Evolutionary conservation across 1,140 invertebrate species (phyloP).

Genomic region (Drosophila athabasca): DNA sequence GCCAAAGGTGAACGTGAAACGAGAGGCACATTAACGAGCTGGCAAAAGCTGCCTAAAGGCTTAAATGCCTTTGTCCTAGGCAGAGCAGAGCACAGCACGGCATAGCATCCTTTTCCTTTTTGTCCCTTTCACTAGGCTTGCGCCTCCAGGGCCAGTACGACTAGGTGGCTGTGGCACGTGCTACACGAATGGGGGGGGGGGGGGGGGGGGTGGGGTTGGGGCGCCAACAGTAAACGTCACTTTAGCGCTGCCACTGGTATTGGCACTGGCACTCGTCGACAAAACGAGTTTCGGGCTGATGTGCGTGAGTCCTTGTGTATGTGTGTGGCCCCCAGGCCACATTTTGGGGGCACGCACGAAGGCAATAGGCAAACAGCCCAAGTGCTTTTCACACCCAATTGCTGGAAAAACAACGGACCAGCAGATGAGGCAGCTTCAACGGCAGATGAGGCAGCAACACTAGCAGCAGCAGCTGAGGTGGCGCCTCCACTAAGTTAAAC

Average conservation of each 20-base stretch:
- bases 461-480: no score
- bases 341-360: constrained; percentile 18
- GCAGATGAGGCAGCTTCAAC: constrained; percentile 1
- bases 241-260: constrained; percentile 47
- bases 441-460: constrained; percentile 3
- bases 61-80: constrained; percentile 35
- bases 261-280: constrained; percentile 5
- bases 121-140: background rate
- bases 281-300: constrained; percentile 37
- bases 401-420: constrained; percentile 54
- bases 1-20: background rate
- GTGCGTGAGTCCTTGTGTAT: no score
- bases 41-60: constrained; percentile 58
- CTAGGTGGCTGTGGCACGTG: constrained; percentile 25
- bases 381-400: constrained; percentile 80
- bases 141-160: constrained; percentile 6
- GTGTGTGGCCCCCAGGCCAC: constrained; percentile 31
- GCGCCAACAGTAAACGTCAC: constrained; percentile 71
- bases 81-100: no score
- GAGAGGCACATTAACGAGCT: constrained; percentile 49
- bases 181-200: constrained; percentile 29
- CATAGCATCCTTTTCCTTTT: background rate
- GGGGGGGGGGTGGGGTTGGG: no score
- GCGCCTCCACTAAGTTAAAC: constrained; percentile 12
- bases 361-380: constrained; percentile 50